These are phyloP conservation scores for Alectura lathami DNA, from an alignment of 2,113 vertebrate species.

Conservation along the genomic window DNA sequence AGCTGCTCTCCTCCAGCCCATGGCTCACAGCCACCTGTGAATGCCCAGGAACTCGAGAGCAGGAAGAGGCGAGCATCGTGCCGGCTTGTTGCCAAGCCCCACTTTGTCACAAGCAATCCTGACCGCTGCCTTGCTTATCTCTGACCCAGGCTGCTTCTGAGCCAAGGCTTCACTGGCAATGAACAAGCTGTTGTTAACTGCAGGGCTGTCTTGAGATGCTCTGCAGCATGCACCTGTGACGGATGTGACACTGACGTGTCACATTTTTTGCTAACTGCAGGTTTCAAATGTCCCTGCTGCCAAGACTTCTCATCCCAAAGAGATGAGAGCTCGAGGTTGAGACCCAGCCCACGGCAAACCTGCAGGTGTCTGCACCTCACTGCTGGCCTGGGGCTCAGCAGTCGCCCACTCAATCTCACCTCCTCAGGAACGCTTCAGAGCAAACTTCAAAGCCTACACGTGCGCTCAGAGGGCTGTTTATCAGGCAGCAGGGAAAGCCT, in stretches of 20 bases:
- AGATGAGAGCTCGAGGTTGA: background rate
- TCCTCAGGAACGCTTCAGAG: background rate
- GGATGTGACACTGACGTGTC: background rate
- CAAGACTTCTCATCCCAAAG: background rate
- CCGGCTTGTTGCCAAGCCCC: background rate
- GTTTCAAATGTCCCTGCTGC: background rate
- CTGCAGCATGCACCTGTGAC: background rate
- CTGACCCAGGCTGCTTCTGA: background rate
- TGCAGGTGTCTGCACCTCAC: background rate
- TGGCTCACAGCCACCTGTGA: background rate
- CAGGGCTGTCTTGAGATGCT: background rate
- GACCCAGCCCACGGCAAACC: background rate
- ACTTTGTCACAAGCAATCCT: background rate
- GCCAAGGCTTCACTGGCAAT: background rate
- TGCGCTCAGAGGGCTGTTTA: background rate
- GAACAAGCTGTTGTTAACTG: background rate
- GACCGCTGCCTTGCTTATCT: background rate
- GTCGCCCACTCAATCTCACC: constrained; percentile 35
- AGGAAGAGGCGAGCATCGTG: background rate
- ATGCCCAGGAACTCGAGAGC: rapidly evolving
- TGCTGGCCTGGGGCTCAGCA: background rate
- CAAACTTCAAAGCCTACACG: background rate
- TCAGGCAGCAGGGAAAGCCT: background rate
- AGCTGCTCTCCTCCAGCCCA: background rate
- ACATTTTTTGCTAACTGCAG: background rate